These are phyloP conservation scores for Eristalinus aeneus DNA, from an alignment of 2,888 invertebrate species.

Conservation along the genomic window DNA sequence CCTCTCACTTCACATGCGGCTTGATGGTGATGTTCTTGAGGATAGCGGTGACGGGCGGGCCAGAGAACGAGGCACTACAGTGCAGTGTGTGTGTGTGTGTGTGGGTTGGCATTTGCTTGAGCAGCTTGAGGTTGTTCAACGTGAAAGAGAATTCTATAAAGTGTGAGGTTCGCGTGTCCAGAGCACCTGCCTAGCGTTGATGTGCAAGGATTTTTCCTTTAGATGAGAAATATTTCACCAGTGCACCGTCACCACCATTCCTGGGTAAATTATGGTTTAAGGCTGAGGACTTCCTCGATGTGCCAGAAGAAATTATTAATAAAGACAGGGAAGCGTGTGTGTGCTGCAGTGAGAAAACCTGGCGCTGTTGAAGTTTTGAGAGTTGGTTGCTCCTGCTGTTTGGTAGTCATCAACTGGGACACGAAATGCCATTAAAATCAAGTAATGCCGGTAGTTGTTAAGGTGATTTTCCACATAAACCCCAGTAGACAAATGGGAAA, in stretches of 20 bases:
- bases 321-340: constrained; percentile 23
- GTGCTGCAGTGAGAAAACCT: background rate
- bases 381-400: constrained; percentile 32
- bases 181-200: constrained; percentile 42
- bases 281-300: constrained; percentile 51
- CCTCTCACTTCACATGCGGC: constrained; percentile 20
- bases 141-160: constrained; percentile 5
- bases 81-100: background rate
- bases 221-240: constrained; percentile 29
- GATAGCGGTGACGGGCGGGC: constrained; percentile 1
- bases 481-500: background rate
- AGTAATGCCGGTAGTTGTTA: constrained; percentile 68
- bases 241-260: constrained; percentile 40
- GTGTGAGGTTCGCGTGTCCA: constrained; percentile 58
- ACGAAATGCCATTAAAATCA: constrained; percentile 62
- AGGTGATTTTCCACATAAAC: constrained; percentile 54
- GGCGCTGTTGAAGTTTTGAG: constrained; percentile 10
- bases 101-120: background rate
- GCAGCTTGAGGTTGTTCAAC: constrained; percentile 33
- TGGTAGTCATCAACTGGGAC: constrained; percentile 58
- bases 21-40: constrained; percentile 52
- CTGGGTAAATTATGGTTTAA: constrained; percentile 64
- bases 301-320: constrained; percentile 63
- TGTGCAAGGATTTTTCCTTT: constrained; percentile 44
- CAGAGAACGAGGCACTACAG: background rate